Conservation (phyloP, 2,797 vertebrate genomes). For the Pterois miles region DNA sequence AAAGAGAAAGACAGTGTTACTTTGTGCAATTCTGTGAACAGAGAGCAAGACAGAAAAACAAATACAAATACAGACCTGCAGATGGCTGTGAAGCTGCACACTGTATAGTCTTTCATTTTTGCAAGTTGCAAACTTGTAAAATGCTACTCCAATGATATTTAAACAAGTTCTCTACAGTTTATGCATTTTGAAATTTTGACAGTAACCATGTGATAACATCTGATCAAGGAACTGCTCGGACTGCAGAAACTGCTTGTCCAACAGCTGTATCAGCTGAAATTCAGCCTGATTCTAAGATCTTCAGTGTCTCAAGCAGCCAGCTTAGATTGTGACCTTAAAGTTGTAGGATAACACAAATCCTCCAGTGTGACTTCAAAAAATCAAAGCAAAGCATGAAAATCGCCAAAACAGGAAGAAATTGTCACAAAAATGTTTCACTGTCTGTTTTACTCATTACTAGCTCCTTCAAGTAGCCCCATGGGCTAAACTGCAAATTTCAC, state of each 20-base stretch:
- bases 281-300: not conserved
- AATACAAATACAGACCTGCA: not conserved
- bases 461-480: constrained; percentile 48
- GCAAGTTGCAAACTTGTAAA: not conserved
- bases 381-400: not conserved
- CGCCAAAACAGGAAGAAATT: not conserved
- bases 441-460: constrained; percentile 47
- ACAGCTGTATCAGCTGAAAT: not conserved
- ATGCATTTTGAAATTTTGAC: not conserved
- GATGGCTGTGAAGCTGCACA: not conserved
- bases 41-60: too few relatives aligned
- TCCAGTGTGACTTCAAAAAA: not conserved
- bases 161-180: not conserved
- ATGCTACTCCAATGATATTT: not conserved
- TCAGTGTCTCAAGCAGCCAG: not conserved
- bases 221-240: not conserved
- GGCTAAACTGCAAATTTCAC: constrained; percentile 42
- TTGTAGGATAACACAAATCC: not conserved
- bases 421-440: constrained; percentile 17
- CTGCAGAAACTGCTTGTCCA: not conserved
- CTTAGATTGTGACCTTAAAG: not conserved
- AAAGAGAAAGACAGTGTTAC: too few relatives aligned
- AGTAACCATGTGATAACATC: not conserved
- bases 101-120: not conserved
- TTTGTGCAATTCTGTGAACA: too few relatives aligned